phyloP scores from a whole-genome alignment of 2,113 vertebrate species.

The Carettochelys insculpta region DNA sequence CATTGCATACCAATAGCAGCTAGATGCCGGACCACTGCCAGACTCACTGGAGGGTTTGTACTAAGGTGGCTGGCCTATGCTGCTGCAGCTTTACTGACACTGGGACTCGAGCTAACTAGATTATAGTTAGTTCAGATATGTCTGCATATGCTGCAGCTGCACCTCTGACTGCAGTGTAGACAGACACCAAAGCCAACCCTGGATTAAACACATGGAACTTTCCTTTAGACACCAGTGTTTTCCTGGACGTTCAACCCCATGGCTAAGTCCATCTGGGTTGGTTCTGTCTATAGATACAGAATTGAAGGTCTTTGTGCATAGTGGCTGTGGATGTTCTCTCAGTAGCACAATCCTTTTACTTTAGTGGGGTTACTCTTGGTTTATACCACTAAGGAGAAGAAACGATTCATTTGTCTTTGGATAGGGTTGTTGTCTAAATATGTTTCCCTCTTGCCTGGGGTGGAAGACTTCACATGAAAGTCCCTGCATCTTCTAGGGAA shows the following conservation, averaged over 20 bases:
- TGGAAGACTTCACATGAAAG: background rate
- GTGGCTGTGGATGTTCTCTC: background rate
- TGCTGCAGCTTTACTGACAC: no score
- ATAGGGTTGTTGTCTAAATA: background rate
- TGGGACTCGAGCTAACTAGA: no score
- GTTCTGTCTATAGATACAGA: background rate
- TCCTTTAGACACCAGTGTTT: background rate
- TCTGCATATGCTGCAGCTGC: no score
- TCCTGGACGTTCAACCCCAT: no score
- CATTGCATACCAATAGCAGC: background rate
- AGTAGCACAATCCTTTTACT: background rate
- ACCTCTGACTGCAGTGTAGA: rapidly evolving
- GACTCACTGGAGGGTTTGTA: no score
- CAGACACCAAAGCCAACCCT: background rate
- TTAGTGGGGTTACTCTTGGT: background rate
- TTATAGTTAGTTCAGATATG: no score
- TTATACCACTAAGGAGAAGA: background rate
- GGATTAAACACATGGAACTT: background rate
- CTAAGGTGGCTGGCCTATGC: no score
- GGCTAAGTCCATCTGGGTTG: background rate
- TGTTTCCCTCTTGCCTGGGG: background rate
- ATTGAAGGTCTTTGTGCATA: background rate
- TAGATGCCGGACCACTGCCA: no score
- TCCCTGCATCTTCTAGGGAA: background rate
- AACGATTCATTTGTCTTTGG: background rate